phyloP scores from a whole-genome alignment of 1,140 invertebrate genomes.

The Melanaphis sacchari region DNA sequence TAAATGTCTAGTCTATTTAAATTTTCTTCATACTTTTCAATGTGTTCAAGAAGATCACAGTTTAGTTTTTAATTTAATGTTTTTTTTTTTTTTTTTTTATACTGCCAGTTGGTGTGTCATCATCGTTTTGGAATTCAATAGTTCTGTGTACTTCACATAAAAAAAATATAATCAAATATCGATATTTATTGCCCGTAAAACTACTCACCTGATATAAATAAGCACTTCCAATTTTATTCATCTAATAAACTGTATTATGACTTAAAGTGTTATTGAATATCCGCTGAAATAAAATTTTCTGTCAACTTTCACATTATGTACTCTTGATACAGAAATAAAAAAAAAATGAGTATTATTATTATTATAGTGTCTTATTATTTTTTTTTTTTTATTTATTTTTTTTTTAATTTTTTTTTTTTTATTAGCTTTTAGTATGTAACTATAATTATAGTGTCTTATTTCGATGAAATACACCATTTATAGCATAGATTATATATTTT shows the following conservation, averaged over 20 bases:
- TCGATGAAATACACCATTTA: background rate
- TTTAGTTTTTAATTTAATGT: background rate
- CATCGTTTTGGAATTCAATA: too few relatives aligned
- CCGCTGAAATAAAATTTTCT: background rate
- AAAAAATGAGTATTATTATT: background rate
- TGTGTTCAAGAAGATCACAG: background rate
- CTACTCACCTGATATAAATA: background rate
- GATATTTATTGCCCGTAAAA: slow-evolving; percentile 6
- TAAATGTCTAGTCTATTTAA: background rate
- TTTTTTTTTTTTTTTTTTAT: background rate
- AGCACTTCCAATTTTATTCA: background rate
- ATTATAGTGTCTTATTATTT: too few relatives aligned
- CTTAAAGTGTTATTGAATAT: background rate
- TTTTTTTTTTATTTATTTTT: too few relatives aligned
- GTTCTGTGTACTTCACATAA: background rate
- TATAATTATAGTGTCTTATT: background rate
- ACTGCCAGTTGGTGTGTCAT: background rate
- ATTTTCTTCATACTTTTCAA: background rate
- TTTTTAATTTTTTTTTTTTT: too few relatives aligned
- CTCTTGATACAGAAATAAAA: background rate
- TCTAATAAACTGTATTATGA: background rate
- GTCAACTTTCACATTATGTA: background rate
- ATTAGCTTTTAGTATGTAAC: too few relatives aligned
- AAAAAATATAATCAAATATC: background rate
- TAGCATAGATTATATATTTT: background rate